These are phyloP conservation scores for Aegithalos caudatus DNA, from an alignment of 2,113 vertebrate species.

Conservation along the genomic window DNA sequence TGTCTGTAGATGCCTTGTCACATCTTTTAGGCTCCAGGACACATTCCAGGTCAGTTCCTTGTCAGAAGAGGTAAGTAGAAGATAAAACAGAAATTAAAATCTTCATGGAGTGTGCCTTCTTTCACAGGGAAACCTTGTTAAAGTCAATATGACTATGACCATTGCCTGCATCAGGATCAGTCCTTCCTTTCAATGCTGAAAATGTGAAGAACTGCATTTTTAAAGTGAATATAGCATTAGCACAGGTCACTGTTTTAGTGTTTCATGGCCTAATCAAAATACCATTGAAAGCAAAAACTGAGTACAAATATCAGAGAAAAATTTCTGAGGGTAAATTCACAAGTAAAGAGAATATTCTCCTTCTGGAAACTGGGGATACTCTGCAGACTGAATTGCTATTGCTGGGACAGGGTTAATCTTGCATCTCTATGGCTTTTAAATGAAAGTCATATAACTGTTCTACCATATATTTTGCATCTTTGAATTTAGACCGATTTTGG, in stretches of 20 bases:
- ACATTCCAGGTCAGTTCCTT: background rate
- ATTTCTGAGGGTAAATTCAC: background rate
- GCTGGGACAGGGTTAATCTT: background rate
- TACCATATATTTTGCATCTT: background rate
- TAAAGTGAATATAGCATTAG: background rate
- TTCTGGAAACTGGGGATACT: background rate
- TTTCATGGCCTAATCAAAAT: background rate
- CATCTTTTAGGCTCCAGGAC: background rate
- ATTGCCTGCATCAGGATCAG: background rate
- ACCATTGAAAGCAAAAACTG: background rate
- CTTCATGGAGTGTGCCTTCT: background rate
- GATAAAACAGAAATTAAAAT: background rate
- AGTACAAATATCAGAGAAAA: background rate
- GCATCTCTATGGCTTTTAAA: background rate
- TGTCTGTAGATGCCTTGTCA: background rate
- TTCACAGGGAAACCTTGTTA: background rate
- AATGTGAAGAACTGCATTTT: background rate
- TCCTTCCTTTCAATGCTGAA: background rate
- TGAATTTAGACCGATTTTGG: background rate
- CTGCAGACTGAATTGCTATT: background rate
- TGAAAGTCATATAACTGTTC: rapidly evolving
- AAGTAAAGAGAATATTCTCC: background rate
- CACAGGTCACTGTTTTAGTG: background rate
- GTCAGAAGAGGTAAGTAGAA: background rate
- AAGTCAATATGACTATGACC: background rate